These are phyloP conservation scores for Erebia ligea DNA, from an alignment of 2,888 invertebrate species.

Conservation along the genomic window DNA sequence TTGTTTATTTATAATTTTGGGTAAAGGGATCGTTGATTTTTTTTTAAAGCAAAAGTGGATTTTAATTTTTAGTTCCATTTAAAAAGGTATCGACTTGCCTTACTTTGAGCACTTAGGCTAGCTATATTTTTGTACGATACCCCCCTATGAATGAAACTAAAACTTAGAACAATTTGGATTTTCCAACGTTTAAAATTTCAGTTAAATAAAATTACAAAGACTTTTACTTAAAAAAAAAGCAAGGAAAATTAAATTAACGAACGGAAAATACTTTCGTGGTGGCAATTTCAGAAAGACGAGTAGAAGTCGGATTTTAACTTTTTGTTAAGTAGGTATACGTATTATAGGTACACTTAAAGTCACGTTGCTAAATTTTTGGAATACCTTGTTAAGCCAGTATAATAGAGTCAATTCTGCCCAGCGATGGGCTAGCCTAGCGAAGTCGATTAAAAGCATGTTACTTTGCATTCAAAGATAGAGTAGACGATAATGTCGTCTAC, in stretches of 20 bases:
- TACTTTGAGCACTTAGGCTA: not conserved
- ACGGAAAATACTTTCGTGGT: not conserved
- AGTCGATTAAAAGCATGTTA: not conserved
- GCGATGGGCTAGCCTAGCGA: not conserved
- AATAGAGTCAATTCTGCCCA: not conserved
- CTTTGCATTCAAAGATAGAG: slow-evolving; percentile 16
- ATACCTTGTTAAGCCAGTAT: not conserved
- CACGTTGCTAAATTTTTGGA: no score
- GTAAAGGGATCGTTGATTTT: not conserved
- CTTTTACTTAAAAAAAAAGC: not conserved
- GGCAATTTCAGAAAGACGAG: not conserved
- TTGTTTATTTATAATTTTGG: slow-evolving; percentile 21
- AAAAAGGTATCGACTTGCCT: not conserved
- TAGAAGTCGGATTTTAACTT: no score
- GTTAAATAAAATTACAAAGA: no score
- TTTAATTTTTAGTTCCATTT: not conserved
- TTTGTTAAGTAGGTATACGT: no score
- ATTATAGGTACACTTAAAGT: no score
- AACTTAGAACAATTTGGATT: no score
- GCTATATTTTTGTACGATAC: no score
- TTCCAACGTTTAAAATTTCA: no score
- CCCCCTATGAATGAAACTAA: no score
- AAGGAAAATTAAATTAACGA: no score
- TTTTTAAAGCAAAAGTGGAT: not conserved
- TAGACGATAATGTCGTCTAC: slow-evolving; percentile 23